phyloP scores from a whole-genome alignment of 2,113 vertebrate species.

The Odocoileus virginianus region DNA sequence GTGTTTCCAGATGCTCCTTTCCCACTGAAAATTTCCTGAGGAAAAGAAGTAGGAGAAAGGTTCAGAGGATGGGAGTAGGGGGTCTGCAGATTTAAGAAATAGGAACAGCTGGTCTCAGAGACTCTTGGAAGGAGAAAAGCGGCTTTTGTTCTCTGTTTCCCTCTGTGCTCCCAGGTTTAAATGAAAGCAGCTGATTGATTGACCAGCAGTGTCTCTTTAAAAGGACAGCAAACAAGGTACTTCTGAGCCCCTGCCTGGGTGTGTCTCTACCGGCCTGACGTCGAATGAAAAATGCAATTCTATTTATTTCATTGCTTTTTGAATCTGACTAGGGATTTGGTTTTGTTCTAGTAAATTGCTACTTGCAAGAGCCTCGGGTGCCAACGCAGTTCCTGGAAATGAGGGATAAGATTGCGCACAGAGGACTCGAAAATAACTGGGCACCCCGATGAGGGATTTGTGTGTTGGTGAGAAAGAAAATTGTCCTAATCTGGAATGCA shows the following conservation, averaged over 20 bases:
- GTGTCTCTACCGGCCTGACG: background rate
- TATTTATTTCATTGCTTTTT: conserved; percentile 57
- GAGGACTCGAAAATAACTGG: conserved; percentile 17
- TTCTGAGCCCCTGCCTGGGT: background rate
- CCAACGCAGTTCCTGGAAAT: conserved; percentile 56
- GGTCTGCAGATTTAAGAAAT: background rate
- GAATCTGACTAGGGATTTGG: conserved; percentile 46
- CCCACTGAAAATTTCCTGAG: background rate
- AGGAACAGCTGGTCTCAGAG: conserved; percentile 15
- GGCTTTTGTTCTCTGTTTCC: background rate
- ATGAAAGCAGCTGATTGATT: background rate
- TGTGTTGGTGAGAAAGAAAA: background rate
- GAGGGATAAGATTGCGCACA: background rate
- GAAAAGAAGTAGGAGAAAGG: background rate
- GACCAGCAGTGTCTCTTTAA: background rate
- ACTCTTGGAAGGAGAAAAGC: background rate
- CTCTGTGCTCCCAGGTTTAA: background rate
- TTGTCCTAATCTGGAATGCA: background rate
- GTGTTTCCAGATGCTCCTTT: conserved; percentile 33
- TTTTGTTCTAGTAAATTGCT: conserved; percentile 64
- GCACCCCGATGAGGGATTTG: background rate
- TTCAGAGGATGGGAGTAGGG: background rate
- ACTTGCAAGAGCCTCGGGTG: conserved; percentile 32
- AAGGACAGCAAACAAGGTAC: background rate
- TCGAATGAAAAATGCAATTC: conserved; percentile 20